phyloP scores from a whole-genome alignment of 2,113 vertebrate genomes.

The Laticauda laticaudata region DNA sequence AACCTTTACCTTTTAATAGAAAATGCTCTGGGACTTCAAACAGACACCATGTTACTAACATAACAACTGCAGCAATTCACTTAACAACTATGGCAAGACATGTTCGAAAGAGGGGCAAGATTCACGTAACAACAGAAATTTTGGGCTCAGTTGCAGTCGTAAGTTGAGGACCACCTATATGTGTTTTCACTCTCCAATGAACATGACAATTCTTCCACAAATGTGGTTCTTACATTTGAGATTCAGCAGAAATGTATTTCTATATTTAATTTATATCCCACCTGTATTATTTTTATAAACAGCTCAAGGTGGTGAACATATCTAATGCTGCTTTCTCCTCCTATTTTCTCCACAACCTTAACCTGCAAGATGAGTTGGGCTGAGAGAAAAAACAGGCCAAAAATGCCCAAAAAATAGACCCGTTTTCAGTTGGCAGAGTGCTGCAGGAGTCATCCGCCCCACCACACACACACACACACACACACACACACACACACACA shows the following conservation, averaged over 20 bases:
- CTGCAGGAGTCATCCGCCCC: no score
- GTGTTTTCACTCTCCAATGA: not conserved
- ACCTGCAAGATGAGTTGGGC: not conserved
- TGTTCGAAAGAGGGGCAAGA: not conserved
- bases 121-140: not conserved
- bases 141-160: not conserved
- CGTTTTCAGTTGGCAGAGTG: no score
- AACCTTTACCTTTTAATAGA: no score
- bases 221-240: not conserved
- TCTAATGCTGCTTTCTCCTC: not conserved
- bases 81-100: not conserved
- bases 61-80: not conserved
- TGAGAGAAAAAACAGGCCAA: not conserved
- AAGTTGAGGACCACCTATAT: no score
- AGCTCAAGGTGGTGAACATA: not conserved
- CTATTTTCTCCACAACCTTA: not conserved
- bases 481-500: no score
- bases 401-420: no score
- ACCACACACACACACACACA: no score
- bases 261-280: not conserved
- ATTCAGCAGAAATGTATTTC: not conserved
- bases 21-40: not conserved
- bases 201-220: not conserved
- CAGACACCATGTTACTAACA: not conserved
- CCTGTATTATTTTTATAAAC: not conserved